Evolutionary conservation across 37 sponge, comb jelly and placozoan genomes (phyloP), one percentile per base, ranked within the genome.

Genomic region (Crambe crambe): DNA sequence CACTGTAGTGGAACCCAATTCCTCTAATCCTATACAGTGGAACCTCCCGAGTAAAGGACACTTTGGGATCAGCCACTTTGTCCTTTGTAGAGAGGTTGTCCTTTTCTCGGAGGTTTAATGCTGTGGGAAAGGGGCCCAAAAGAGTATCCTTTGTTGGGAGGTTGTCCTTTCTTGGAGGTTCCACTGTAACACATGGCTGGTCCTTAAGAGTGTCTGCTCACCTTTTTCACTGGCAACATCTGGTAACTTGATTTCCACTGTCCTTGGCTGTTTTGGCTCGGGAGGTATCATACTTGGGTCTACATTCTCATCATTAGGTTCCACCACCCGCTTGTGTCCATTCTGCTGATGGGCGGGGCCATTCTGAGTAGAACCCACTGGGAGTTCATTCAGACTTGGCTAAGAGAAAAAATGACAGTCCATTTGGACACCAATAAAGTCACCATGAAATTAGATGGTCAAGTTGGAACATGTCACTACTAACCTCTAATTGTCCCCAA

Each of bases 401-500:
- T 83, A 39, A 8, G 8, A 32, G 39, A 36, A 68, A 68, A 37
- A 36, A 68, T 17, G 12, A 68, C 39, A 68, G 3, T 29, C 12
- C 51, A 47, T 47, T 47, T 47, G 6, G 12, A 6, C 51, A 6
- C 51, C 12, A 15, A 47, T 47, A 47, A 12, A 15, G 51, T 47
- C 51, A 6, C 51, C 56, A 54, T 18, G 18, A 20, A 54, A 54
- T 54, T 10, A 20, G 10, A 54, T 54, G 18, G 10, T 54, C 18
- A 54, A 10, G 18, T 20, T 54, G 18, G 17, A n/a, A n/a, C n/a
- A n/a, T 18, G 59, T 3, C 26, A 26, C 37, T 37, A 73, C 89
- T 75, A 4, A 89, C 93, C 89, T 95, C 96, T n/a, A 95, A 76
- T 73, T 95, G 96, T 31, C 96, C 98, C 95, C 95, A 94, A 22